phyloP scores from a whole-genome alignment of 2,888 invertebrate genomes.

The Diarsia dahlii region DNA sequence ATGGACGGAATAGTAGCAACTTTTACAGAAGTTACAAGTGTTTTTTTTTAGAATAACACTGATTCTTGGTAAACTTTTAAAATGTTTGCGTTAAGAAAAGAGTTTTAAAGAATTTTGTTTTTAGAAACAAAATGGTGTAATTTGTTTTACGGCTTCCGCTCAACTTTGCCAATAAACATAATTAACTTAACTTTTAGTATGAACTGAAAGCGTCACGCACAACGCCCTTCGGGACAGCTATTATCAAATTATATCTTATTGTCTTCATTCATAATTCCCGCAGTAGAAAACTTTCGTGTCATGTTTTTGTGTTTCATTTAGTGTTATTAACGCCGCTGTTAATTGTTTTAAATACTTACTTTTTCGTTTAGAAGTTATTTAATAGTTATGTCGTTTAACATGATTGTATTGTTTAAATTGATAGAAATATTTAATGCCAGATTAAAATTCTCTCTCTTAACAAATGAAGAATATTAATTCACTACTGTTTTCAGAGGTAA shows the following conservation, averaged over 20 bases:
- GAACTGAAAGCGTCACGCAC: conserved; percentile 62
- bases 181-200: conserved; percentile 61
- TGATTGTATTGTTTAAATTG: too few relatives aligned
- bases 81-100: conserved; percentile 44
- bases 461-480: too few relatives aligned
- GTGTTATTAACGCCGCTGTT: conserved; percentile 12
- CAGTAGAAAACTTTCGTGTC: conserved; percentile 43
- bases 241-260: conserved; percentile 57
- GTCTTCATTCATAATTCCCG: conserved; percentile 53
- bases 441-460: too few relatives aligned
- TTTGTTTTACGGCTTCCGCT: conserved; percentile 58
- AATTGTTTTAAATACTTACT: background rate
- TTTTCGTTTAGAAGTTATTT: background rate
- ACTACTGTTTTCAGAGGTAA: too few relatives aligned
- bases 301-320: conserved; percentile 25
- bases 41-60: conserved; percentile 45
- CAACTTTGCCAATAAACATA: conserved; percentile 62
- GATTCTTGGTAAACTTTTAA: conserved; percentile 37
- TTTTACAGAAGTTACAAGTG: conserved; percentile 31
- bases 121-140: conserved; percentile 48
- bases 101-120: conserved; percentile 56
- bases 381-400: background rate
- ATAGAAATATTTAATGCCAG: too few relatives aligned
- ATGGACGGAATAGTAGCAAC: background rate
- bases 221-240: conserved; percentile 57